Evolutionary conservation across 2,888 invertebrate genomes (phyloP), one percentile per base, ranked within the genome.

Genomic region (Dasypolia templi): DNA sequence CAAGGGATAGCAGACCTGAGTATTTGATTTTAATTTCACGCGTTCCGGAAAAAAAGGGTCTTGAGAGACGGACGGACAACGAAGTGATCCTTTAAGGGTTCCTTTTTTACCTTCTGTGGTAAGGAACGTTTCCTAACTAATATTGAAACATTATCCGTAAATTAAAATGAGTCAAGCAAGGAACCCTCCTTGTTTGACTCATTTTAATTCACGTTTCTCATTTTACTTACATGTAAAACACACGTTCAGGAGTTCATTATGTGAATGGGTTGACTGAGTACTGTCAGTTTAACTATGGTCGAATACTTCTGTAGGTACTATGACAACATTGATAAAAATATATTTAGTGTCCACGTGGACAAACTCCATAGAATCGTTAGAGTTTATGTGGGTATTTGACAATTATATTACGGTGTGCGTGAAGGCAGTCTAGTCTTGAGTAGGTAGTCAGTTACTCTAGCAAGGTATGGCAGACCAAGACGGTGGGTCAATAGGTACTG

Each of bases 221-320:
- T n/a, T n/a, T n/a, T 70, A 66, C 22, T 44, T 32, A 76, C 84
- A 75, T 81, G 81, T 75, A 71, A 71, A 75, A 65, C 42, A 75
- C 61, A 71, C 75, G 74, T 75, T 81, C 29, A 66, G 68, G 61
- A 64, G 58, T 67, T 75, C 72, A 82, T 78, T 85, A 84, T 84
- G 82, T 64, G 84, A 83, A 81, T 83, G 49, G 74, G 72, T 81
- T 74, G 56, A 26, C 77, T 71, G 68, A 59, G 42, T 58, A 72
- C 67, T 70, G 65, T 81, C 71, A 81, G 58, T 76, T 53, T 55
- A 77, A 71, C 49, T 66, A 81, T 76, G 67, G 66, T 73, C 22
- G 51, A 72, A 76, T 69, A 71, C 53, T 80, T 74, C 65, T 66
- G 35, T 70, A 39, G 6, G n/a, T 46, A 55, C 7, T 9, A 9